Base-by-base conservation (phyloP, 2,888 invertebrate genomes). In the Junonia oenone region DNA sequence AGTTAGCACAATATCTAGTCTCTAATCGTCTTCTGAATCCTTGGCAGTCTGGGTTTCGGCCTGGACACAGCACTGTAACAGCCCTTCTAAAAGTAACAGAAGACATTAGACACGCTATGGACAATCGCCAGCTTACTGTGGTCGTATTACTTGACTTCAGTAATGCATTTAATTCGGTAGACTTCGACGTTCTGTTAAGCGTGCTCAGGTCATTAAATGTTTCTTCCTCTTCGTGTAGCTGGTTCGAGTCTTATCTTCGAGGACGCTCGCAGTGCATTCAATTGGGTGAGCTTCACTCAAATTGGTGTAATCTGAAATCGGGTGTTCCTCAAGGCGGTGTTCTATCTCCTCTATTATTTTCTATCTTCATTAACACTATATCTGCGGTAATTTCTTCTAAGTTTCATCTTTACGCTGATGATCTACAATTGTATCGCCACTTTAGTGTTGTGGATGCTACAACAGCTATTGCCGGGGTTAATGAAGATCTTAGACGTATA, bases 181-280 rank as follows among this genome's bases (percentile, higher is more conserved):
- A 45, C 27, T 59, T 68, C 22, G 45, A 52, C 9, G 26, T 52
- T 13, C 35, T 51, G 3, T 29, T 48, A 63, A 43, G 54, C 61
- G 8, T 58, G 22, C 6, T 46, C 1, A 13, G 31, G 2, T 46
- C 46, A 4, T 13, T 45, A 6, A 45, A 45, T 45, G 4, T 26
- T 2, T 45, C 45, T 26, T 63, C 11, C 8, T 26, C 45, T 26
- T 2, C n/a, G 26, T 22, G 19, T 45, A 26, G 13, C 26, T 45
- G 45, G 45, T 45, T 45, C n/a, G 11, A 26, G 2, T 45, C 26
- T 26, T 45, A 45, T 26, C 45, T 45, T 45, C 3, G 26, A 22
- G 45, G 45, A 19, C 45, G 45, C 45, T 13, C n/a, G 13, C 45
- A 45, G 26, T 22, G 13, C 2, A n/a, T 45, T 11, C 45, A 26